A percentile compares a stretch with the other conserved stretches of the same genome.
Evolutionary conservation across 1,140 invertebrate species (phyloP).

Genomic region (Brachionus sp.): DNA sequence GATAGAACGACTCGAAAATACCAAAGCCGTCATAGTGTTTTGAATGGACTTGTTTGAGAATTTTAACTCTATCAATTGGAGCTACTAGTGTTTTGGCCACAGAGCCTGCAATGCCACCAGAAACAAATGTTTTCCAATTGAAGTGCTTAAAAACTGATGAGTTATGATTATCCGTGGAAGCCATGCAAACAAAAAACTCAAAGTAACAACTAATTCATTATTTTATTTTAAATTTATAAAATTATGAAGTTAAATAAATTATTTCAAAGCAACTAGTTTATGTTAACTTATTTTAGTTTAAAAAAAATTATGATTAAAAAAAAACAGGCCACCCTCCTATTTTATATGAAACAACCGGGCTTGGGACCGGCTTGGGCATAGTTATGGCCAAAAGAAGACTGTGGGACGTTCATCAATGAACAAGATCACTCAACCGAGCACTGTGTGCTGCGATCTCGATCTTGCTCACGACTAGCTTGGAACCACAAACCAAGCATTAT

Average conservation of each 20-base stretch:
- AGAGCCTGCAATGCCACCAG: slow-evolving; percentile 68
- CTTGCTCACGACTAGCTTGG: too few species aligned
- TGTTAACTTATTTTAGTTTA: background rate
- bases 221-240: background rate
- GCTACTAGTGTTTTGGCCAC: slow-evolving; percentile 92
- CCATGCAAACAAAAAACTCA: background rate
- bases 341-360: background rate
- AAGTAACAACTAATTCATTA: background rate
- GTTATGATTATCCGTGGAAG: background rate
- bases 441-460: too few species aligned
- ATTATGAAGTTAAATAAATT: background rate
- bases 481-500: too few species aligned
- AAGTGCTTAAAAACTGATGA: slow-evolving; percentile 20
- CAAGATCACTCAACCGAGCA: too few species aligned
- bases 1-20: slow-evolving; percentile 72
- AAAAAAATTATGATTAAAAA: background rate
- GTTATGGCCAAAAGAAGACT: background rate
- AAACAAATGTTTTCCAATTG: slow-evolving; percentile 29
- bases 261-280: background rate
- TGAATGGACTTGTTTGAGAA: slow-evolving; percentile 82
- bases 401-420: too few species aligned
- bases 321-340: background rate
- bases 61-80: slow-evolving; percentile 92
- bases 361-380: background rate
- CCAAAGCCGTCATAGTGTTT: slow-evolving; percentile 73